Conservation (phyloP, 2,113 vertebrate species). For the Dipodomys ordii region DNA sequence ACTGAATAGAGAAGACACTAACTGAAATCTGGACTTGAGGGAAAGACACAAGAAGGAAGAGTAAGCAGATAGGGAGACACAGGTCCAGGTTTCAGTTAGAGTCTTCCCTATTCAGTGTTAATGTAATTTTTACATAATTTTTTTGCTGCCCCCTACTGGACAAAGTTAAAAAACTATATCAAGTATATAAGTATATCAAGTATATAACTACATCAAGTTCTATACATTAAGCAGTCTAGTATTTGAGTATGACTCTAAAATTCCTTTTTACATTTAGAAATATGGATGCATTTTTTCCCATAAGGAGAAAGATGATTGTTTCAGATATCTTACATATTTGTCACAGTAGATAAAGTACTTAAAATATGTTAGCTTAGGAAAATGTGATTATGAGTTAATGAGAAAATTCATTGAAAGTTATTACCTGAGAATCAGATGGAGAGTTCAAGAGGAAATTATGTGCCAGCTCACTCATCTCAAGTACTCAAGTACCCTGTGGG, state of each 20-base stretch:
- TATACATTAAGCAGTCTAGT: neutral
- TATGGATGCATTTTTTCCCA: neutral
- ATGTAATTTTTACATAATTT: too few relatives aligned
- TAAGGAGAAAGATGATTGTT: neutral
- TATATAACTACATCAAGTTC: neutral
- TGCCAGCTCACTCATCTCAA: neutral
- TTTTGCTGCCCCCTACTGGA: slow-evolving; percentile 79
- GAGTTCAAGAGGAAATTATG: neutral
- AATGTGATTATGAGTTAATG: neutral
- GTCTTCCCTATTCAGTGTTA: too few relatives aligned
- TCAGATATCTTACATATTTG: neutral
- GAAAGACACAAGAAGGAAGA: neutral
- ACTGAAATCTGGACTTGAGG: neutral
- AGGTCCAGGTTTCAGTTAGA: neutral
- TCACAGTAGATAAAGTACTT: neutral
- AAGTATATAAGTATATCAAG: neutral
- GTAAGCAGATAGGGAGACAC: neutral
- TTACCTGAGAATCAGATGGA: neutral
- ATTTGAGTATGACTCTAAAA: neutral
- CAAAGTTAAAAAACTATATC: slow-evolving; percentile 28
- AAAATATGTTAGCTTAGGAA: neutral
- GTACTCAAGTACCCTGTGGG: neutral
- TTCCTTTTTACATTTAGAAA: slow-evolving; percentile 38
- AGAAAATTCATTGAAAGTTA: neutral
- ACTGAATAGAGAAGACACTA: neutral